Base-by-base conservation (phyloP, 2,797 vertebrate genomes). In the Coreius guichenoti region DNA sequence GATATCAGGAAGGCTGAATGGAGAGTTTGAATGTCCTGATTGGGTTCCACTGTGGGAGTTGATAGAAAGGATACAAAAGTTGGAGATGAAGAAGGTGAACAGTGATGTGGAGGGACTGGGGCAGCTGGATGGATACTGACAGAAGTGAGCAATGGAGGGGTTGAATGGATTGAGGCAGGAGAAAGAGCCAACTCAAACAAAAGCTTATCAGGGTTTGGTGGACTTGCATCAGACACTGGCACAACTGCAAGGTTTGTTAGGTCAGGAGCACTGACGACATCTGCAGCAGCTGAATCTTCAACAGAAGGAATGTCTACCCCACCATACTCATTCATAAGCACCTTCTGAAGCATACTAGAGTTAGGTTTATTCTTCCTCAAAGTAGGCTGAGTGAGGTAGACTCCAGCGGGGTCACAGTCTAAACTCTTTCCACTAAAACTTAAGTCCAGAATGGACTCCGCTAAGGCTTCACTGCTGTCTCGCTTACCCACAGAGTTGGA, bases 381-480 rank as follows among this genome's bases (percentile, higher is more conserved):
- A 82, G 82, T 63, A 68, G 89, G 36, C 54, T 89, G 92, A 65
- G 91, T 86, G 76, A 88, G 84, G 0, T 93, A 86, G 87, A 80
- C 88, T 29, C 94, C 94, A 73, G 90, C 92, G 8, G 88, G 43
- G 56, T 97, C 96, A 0, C 91, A 87, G 80, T 97, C 95, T 0
- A 87, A 89, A 67, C 90, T 90, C 89, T 96, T 98, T 92, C 94
- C 97, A 88, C 97, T 96, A 87, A 98, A 94, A 29, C 98, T 99
- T 84, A 99, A 94, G 91, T 99, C 98, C 76, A 99, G 91, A 67
- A 95, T 97, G 0, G 96, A 95, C 11, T 98, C 96, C 89, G 92
- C 93, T 8, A 91, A 94, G 73, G 93, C 88, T 78, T 93, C 93
- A 82, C 93, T 89, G 77, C 96, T 96, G n/a, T 93, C 92, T 90